These are phyloP conservation scores for Tretioscincus oriximinensis DNA, from an alignment of 2,113 vertebrate genomes.

Conservation along the genomic window DNA sequence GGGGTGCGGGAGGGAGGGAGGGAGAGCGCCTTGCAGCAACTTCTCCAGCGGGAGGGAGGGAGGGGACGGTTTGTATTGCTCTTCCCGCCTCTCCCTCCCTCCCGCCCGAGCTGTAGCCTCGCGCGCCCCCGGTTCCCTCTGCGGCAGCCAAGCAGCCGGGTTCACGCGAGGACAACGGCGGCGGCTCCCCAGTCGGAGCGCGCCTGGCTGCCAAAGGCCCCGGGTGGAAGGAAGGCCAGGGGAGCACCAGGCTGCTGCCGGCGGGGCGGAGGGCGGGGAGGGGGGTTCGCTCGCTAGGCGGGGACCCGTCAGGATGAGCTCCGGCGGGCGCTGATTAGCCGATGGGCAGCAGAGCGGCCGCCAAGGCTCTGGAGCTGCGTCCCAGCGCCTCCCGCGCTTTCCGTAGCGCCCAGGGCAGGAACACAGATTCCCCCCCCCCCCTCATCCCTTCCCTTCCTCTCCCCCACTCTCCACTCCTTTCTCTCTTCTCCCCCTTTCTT, in stretches of 20 bases:
- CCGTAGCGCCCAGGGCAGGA: too few relatives aligned
- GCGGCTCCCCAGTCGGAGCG: conserved; percentile 48
- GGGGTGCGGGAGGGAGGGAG: neutral
- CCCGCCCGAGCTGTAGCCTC: conserved; percentile 26
- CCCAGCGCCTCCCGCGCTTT: neutral
- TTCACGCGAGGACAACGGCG: conserved; percentile 70
- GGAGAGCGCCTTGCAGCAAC: neutral
- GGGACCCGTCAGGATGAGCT: conserved; percentile 32
- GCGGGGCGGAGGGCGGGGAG: conserved; percentile 17
- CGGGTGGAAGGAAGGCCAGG: conserved; percentile 15
- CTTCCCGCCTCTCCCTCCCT: neutral
- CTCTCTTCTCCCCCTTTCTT: too few relatives aligned
- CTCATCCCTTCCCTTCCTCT: too few relatives aligned
- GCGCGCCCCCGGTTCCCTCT: conserved; percentile 44
- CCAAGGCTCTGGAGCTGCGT: neutral
- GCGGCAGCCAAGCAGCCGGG: conserved; percentile 54
- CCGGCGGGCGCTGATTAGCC: conserved; percentile 16
- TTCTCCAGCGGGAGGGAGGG: neutral
- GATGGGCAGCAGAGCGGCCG: neutral
- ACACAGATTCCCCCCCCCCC: too few relatives aligned
- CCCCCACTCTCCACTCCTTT: too few relatives aligned
- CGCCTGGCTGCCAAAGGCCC: conserved; percentile 53
- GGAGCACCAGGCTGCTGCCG: conserved; percentile 27
- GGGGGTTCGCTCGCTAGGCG: neutral
- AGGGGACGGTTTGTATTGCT: neutral